Evolutionary conservation across 2,797 vertebrate species (phyloP).

Genomic region (Simalia tracyae): DNA sequence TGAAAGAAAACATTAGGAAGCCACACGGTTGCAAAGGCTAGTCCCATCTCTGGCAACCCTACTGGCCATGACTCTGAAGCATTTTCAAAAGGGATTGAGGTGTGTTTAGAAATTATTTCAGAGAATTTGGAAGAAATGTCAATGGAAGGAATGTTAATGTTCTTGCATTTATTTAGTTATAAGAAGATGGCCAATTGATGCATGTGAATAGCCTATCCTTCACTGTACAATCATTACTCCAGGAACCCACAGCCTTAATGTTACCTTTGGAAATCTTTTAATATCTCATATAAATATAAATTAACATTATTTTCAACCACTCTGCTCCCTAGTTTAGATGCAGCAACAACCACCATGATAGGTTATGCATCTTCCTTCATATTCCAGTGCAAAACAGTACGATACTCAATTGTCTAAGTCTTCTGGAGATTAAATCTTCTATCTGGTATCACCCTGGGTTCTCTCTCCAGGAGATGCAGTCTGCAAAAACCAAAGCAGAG

Average conservation of each 20-base stretch:
- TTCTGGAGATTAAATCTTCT: neutral
- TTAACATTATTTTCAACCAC: neutral
- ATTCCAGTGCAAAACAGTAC: neutral
- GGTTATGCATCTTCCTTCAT: no score
- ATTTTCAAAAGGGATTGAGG: no score
- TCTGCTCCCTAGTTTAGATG: neutral
- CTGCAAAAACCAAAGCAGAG: conserved; percentile 79
- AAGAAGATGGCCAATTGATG: no score
- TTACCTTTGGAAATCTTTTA: neutral
- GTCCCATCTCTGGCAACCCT: no score
- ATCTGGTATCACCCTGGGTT: neutral
- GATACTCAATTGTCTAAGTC: neutral
- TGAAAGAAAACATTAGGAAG: neutral
- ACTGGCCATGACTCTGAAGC: neutral
- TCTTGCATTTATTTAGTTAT: no score
- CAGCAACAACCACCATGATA: no score
- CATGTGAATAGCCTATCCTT: no score
- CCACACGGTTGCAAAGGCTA: neutral
- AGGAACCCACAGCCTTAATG: no score
- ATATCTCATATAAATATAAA: neutral
- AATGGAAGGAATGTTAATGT: no score
- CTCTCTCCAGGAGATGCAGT: conserved; percentile 79
- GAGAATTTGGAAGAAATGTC: no score
- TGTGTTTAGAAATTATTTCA: no score
- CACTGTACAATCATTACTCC: no score